Conservation (phyloP, 2,113 vertebrate genomes). For the Thermophis baileyi region DNA sequence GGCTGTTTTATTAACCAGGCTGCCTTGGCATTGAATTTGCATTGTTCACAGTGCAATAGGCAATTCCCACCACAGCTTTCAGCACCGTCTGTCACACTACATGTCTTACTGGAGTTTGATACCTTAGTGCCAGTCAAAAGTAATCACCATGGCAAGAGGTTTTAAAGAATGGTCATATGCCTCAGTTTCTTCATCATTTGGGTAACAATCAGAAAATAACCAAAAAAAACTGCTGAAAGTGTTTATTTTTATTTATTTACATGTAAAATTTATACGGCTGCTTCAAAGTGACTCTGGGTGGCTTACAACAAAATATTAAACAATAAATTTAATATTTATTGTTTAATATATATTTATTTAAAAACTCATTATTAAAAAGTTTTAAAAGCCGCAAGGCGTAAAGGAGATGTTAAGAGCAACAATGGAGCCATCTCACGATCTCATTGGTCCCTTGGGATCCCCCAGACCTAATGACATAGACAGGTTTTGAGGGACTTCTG, state of each 20-base stretch:
- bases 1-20: conserved; percentile 47
- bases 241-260: neutral
- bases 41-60: neutral
- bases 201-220: conserved; percentile 52
- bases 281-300: neutral
- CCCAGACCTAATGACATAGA: neutral
- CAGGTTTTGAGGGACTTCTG: neutral
- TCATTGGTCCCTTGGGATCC: neutral
- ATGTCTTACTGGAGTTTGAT: conserved; percentile 26
- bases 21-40: conserved; percentile 36
- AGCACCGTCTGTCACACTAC: conserved; percentile 36
- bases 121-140: conserved; percentile 50
- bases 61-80: conserved; percentile 15
- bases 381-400: neutral
- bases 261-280: neutral
- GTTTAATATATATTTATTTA: neutral
- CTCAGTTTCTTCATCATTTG: conserved; percentile 61
- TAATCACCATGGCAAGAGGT: conserved; percentile 37
- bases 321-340: no score
- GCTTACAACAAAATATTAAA: no score
- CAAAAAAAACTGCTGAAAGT: conserved; percentile 49
- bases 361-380: neutral
- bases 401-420: neutral
- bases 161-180: conserved; percentile 41
- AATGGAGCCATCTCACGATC: neutral